phyloP scores from a whole-genome alignment of 2,797 vertebrate species.

The Phataginus tetradactyla region DNA sequence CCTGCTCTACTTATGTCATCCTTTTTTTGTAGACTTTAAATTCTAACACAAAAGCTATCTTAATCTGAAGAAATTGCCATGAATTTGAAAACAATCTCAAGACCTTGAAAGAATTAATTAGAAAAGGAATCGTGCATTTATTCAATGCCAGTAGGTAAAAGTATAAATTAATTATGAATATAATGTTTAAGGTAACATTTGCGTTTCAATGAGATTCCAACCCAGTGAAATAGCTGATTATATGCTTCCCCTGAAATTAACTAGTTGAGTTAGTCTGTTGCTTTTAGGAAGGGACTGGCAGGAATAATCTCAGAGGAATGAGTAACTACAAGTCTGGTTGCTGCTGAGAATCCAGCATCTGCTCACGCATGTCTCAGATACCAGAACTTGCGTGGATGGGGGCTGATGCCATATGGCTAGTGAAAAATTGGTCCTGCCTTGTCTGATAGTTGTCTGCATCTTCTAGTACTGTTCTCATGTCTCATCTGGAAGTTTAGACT shows the following conservation, averaged over 20 bases:
- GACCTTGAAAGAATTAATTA: not conserved
- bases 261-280: not conserved
- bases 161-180: not conserved
- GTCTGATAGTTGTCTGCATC: not conserved
- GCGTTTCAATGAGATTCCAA: not conserved
- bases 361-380: not conserved
- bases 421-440: not conserved
- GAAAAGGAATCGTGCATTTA: not conserved
- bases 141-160: not conserved
- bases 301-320: not conserved
- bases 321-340: not conserved
- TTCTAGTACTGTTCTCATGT: not conserved
- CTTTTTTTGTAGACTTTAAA: not conserved
- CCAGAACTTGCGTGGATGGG: not conserved
- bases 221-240: not conserved
- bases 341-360: not conserved
- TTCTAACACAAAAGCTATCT: not conserved
- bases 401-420: not conserved
- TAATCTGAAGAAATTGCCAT: not conserved
- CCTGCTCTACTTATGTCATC: not conserved
- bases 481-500: not conserved
- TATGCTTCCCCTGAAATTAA: not conserved
- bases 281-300: not conserved
- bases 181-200: not conserved
- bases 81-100: constrained; percentile 36